Conservation (phyloP, 2,797 vertebrate genomes). For the Poecilia wingei region DNA sequence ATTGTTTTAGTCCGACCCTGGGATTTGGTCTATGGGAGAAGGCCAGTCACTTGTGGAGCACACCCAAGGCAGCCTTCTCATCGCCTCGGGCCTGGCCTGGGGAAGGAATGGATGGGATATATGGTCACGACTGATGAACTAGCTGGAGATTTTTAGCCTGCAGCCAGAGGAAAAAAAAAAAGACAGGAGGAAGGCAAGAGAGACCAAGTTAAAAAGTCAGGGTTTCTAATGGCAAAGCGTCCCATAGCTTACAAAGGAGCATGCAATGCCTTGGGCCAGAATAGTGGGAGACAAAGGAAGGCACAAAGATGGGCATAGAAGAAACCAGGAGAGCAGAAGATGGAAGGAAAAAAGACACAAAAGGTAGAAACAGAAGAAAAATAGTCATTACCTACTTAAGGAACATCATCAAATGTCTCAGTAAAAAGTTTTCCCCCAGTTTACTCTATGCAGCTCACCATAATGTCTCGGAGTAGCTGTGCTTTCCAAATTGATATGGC, state of each 20-base stretch:
- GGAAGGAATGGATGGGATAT: conserved; percentile 82
- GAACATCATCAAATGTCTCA: conserved; percentile 16
- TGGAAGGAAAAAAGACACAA: background rate
- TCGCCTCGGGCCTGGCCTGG: conserved; percentile 82
- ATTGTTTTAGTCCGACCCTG: conserved; percentile 85
- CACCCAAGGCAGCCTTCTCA: conserved; percentile 75
- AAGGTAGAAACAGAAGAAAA: conserved; percentile 1
- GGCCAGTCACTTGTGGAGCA: conserved; percentile 72
- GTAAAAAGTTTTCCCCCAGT: background rate
- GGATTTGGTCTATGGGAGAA: conserved; percentile 74
- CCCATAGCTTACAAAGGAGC: conserved; percentile 44
- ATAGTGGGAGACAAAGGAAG: conserved; percentile 17
- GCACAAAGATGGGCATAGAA: conserved; percentile 18
- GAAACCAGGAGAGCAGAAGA: background rate
- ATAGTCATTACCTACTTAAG: conserved; percentile 7
- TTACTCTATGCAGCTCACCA: background rate
- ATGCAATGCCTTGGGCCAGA: conserved; percentile 48
- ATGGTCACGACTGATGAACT: conserved; percentile 50
- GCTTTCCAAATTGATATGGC: conserved; percentile 14
- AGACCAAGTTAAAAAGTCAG: conserved; percentile 30
- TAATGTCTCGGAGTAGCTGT: background rate
- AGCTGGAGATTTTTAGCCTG: conserved; percentile 64
- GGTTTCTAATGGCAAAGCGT: conserved; percentile 37
- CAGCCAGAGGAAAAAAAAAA: conserved; percentile 37
- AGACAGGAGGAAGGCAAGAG: conserved; percentile 17